A percentile compares a stretch with the other conserved stretches of the same genome.
These are phyloP conservation scores for Coleophora deauratella DNA, from an alignment of 2,888 invertebrate genomes.

Conservation along the genomic window DNA sequence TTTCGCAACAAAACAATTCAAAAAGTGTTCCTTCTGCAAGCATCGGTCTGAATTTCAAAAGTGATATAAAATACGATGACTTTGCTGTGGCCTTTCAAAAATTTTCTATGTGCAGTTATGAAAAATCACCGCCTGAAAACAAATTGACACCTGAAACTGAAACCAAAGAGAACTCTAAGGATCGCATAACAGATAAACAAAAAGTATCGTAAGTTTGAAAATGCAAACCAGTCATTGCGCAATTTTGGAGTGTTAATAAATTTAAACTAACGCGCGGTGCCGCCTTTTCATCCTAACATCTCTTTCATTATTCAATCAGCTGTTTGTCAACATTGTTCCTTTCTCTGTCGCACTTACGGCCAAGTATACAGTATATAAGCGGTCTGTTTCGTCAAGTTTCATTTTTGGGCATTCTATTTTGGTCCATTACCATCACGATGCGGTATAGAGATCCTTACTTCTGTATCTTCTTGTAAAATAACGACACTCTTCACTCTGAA, in stretches of 20 bases:
- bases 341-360: conserved; percentile 45
- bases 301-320: conserved; percentile 46
- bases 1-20: conserved; percentile 24
- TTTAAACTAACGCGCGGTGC: conserved; percentile 4
- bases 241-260: conserved; percentile 1
- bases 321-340: conserved; percentile 60
- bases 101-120: conserved; percentile 22
- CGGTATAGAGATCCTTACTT: conserved; percentile 59
- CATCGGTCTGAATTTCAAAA: conserved; percentile 19
- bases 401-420: conserved; percentile 73
- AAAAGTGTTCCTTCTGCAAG: conserved; percentile 18
- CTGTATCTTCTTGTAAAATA: conserved; percentile 48
- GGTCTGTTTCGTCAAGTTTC: conserved; percentile 53
- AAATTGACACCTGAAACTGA: conserved; percentile 31
- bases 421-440: conserved; percentile 70
- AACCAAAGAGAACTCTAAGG: conserved; percentile 30
- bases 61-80: conserved; percentile 19
- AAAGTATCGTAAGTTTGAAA: conserved; percentile 33
- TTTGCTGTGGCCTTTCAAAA: conserved; percentile 20
- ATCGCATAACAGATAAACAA: conserved; percentile 24
- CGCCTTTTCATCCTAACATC: conserved; percentile 5
- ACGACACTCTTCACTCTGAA: conserved; percentile 29
- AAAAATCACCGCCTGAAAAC: conserved; percentile 22
- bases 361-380: conserved; percentile 30
- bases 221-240: conserved; percentile 1